Evolutionary conservation across 2,113 vertebrate genomes (phyloP).

Genomic region (Engraulis encrasicolus): DNA sequence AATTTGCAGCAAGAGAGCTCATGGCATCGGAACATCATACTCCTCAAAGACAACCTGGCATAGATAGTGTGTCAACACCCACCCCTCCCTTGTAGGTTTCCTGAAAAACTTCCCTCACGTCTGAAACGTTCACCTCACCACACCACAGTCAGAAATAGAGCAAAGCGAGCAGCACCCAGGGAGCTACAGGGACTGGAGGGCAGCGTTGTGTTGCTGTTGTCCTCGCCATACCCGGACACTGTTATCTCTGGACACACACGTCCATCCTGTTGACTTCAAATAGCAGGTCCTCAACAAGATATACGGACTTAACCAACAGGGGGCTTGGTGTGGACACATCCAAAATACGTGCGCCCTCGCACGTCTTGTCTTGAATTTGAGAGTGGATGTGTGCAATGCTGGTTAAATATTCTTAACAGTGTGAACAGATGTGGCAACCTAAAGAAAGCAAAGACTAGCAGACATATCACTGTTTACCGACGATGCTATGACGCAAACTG

Average conservation of each 20-base stretch:
- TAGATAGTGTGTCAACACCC: background rate
- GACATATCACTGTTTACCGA: background rate
- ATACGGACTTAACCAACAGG: background rate
- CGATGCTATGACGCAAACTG: background rate
- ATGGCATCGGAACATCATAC: background rate
- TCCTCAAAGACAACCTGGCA: background rate
- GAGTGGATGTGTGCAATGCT: too few relatives aligned
- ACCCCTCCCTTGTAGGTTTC: background rate
- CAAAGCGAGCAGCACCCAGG: constrained; percentile 37
- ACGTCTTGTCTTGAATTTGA: too few relatives aligned
- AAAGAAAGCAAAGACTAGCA: background rate
- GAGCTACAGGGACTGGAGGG: constrained; percentile 9
- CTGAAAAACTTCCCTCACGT: constrained; percentile 42
- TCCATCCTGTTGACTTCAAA: background rate
- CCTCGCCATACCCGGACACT: background rate
- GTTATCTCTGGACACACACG: background rate
- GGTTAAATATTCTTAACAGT: too few relatives aligned
- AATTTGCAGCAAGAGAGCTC: background rate
- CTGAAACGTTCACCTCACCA: constrained; percentile 52
- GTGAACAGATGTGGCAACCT: too few relatives aligned
- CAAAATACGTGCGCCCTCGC: too few relatives aligned
- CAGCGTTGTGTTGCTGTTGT: constrained; percentile 3
- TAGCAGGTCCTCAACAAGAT: background rate
- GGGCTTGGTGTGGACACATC: background rate
- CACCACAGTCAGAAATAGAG: constrained; percentile 60